Base-by-base conservation (phyloP, 53 echinoderm and acorn worm species). In the Hippasteria phrygiana region DNA sequence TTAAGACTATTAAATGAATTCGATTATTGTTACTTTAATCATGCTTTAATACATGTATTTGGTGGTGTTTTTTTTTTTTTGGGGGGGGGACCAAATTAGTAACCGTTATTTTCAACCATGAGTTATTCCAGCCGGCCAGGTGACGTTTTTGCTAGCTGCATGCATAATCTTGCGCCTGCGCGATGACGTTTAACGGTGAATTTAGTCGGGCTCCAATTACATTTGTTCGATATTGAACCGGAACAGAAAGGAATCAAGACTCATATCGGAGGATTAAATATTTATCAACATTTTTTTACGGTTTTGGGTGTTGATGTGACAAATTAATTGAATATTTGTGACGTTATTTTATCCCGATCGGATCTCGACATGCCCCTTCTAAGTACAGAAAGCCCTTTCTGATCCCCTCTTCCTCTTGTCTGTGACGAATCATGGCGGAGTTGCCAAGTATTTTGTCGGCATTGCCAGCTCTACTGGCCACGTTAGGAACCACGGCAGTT, bases 101-200 rank as follows among this genome's bases (percentile, higher is more conserved):
- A 54, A 77, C 77, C 51, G 77, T 77, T 77, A 55, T 32, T 53
- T 53, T 77, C 67, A 66, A 66, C 36, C 17, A 33, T 14, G 34
- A 47, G 6, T 47, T 9, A 9, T 47, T 47, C 3, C 67, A 29
- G 35, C 33, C 2, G 32, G 7, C 6, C 6, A 34, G 67, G 34
- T 66, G 67, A 66, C 67, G 67, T 66, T 3, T 29, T n/a, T 5
- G 26, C 26, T 18, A 8, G 59, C 54, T 59, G 26, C 59, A 3
- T 59, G 59, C 74, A 74, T 47, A 47, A 74, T 45, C 20, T 31
- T 82, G 67, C 82, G 82, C 82, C 43, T 82, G 82, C 82, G 82
- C 45, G 45, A 10, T 82, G 29, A 42, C 2, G 62, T 22, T 39
- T 18, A 20, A 0, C 24, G n/a, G 31, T 13, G 32, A 17, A 40